Base-by-base conservation (phyloP, 2,113 vertebrate species). In the Salvelinus alpinus region DNA sequence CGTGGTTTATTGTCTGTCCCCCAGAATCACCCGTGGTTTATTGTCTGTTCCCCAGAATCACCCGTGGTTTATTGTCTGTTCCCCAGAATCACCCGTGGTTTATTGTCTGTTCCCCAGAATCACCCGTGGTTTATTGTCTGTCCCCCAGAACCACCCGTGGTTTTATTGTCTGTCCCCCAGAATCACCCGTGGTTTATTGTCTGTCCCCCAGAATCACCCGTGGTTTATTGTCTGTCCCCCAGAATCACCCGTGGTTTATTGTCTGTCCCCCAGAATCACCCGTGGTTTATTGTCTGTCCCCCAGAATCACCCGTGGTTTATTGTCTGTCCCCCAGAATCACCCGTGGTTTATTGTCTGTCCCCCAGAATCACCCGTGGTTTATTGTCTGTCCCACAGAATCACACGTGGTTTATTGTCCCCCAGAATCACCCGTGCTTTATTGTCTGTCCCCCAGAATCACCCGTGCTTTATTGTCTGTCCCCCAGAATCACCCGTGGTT, bases 201-300 rank as follows among this genome's bases (percentile, higher is more conserved):
- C 34, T n/a, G n/a, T n/a, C n/a, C 64, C 29, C 6, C 87, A 99
- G 96, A 71, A 73, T 97, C 64, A 85, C 93, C 22, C 89, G 71
- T 44, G 94, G 27, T 29, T 29, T 3, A 29, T 3, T 29, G 27
- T 29, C 3, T n/a, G n/a, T n/a, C n/a, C 27, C 27, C 6, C 34
- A 34, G 5, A 34, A 34, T 34, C 34, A 34, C 34, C 34, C 6
- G 1, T 1, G 6, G 34, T 34, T 34, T 34, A 29, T 34, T 34
- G 6, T 34, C 22, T n/a, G n/a, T n/a, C n/a, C 59, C 29, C 6
- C 87, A 99, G 97, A 71, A 73, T 97, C 62, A 85, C 93, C 22
- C 89, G 72, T 38, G 94, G 27, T 29, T 29, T 29, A 29, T 29
- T 29, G 27, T 29, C 3, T n/a, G n/a, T n/a, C n/a, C 27, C 27